Evolutionary conservation across 2,113 vertebrate genomes (phyloP), one percentile per base, ranked within the genome.

Genomic region (Rostratula benghalensis): DNA sequence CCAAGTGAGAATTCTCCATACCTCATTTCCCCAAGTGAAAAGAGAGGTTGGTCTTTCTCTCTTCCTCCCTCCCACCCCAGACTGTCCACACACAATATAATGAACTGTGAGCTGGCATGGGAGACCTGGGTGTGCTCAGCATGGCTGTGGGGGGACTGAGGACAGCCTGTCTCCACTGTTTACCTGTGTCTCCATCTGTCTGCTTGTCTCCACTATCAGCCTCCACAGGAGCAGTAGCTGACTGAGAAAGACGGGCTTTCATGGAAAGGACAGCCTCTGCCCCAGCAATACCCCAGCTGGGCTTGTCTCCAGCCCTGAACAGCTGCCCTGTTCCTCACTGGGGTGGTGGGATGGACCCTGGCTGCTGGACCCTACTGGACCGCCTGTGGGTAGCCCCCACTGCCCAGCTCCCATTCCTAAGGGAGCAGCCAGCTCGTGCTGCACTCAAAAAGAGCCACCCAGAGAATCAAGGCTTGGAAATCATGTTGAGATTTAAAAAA

Each of bases 31-130:
- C 5, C 19, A 51, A 2, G 18, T 43, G 45, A 80, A 56, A 87
- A 70, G 45, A 57, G 33, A 57, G 13, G 9, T 43, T 59, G 64
- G 35, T 70, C 61, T 53, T 53, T 71, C 37, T 56, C 7, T 23
- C 39, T 35, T 35, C 48, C 41, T 31, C 22, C 21, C 0, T 12
- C 5, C 3, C 17, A 39, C 19, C 1, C 1, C 27, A 56, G 57
- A 9, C 27, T 48, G 35, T 45, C 50, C 33, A 45, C 37, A 68
- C 54, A 33, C 11, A 16, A 24, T 27, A 53, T 23, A 73, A 39
- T 4, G 57, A 61, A 53, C 13, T 0, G 0, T 77, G 60, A 61
- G 31, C 60, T 80, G n/a, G 18, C 27, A 19, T 1, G 4, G 79
- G 35, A 59, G 41, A 25, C 27, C 10, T 0, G 4, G 33, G 23